Base-by-base conservation (phyloP, 2,113 vertebrate species). In the Hymenochirus boettgeri region DNA sequence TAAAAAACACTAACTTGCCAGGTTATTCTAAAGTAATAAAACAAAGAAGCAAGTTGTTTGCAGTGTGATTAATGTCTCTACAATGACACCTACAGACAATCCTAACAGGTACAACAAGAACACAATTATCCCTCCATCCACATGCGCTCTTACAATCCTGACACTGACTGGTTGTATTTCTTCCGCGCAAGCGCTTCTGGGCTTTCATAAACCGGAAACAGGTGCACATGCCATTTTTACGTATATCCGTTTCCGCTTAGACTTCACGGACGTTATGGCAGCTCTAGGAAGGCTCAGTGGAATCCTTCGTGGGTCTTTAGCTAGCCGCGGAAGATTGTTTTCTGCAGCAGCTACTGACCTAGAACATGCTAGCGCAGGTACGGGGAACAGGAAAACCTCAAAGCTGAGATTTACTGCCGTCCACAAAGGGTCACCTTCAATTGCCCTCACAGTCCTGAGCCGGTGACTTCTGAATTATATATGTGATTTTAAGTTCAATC, bases 381-480 rank as follows among this genome's bases (percentile, higher is more conserved):
- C 22, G 22, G 4, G 11, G 1, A 6, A 0, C n/a, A 15, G 37
- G 24, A 37, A 19, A 13, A 2, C 5, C 57, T 45, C 8, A 15
- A 1, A 5, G 27, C 2, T 3, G 18, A 22, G 24, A 2, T 47
- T 26, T 24, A 12, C 57, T 65, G 54, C 0, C 2, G 4, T 1
- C n/a, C 7, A n/a, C n/a, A n/a, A 17, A 12, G 19, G 70, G 62
- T 83, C 83, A 74, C 85, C 83, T 85, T 86, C 64, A 27, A 3
- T 13, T n/a, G 82, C 29, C 50, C 17, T 1, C 59, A 35, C 3
- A 3, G 29, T 2, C 9, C 19, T 7, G 13, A 42, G 61, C 56
- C 74, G 71, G 70, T n/a, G 64, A 52, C 37, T 13, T 5, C 29
- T 35, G 10, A n/a, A n/a, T n/a, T n/a, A n/a, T n/a, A n/a, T n/a